These are phyloP conservation scores for Thereva nobilitata DNA, from an alignment of 2,888 invertebrate species.

Conservation along the genomic window DNA sequence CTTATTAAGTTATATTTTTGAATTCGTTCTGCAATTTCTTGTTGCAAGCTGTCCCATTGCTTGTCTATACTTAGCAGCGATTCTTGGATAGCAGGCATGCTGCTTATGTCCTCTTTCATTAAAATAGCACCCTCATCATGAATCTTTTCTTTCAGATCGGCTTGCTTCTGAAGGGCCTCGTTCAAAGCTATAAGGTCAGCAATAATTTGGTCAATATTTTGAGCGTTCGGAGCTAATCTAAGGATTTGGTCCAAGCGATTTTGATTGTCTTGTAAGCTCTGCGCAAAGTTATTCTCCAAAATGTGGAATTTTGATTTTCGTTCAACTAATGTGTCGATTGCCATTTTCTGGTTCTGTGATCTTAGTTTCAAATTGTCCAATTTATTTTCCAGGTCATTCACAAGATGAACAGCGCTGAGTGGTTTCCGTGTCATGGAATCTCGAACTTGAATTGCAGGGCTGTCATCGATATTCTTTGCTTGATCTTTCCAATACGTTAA, in stretches of 20 bases:
- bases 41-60: conserved; percentile 79
- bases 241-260: conserved; percentile 51
- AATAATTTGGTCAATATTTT: conserved; percentile 57
- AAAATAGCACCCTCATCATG: conserved; percentile 77
- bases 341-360: conserved; percentile 68
- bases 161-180: conserved; percentile 64
- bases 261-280: conserved; percentile 64
- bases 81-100: conserved; percentile 79
- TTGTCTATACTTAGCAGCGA: conserved; percentile 76
- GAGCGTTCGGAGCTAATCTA: conserved; percentile 50
- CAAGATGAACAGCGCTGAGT: conserved; percentile 71
- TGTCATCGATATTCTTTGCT: conserved; percentile 70
- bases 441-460: conserved; percentile 68
- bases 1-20: conserved; percentile 74
- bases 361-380: conserved; percentile 69
- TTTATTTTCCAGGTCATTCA: conserved; percentile 74
- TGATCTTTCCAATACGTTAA: conserved; percentile 72
- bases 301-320: conserved; percentile 79
- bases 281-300: conserved; percentile 70
- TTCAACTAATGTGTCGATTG: conserved; percentile 71
- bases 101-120: conserved; percentile 80
- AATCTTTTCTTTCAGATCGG: conserved; percentile 69
- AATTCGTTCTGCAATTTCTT: conserved; percentile 73
- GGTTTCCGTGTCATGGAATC: conserved; percentile 73
- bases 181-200: conserved; percentile 62